phyloP scores from a whole-genome alignment of 2,888 invertebrate species.

The Xanthorhoe designata region DNA sequence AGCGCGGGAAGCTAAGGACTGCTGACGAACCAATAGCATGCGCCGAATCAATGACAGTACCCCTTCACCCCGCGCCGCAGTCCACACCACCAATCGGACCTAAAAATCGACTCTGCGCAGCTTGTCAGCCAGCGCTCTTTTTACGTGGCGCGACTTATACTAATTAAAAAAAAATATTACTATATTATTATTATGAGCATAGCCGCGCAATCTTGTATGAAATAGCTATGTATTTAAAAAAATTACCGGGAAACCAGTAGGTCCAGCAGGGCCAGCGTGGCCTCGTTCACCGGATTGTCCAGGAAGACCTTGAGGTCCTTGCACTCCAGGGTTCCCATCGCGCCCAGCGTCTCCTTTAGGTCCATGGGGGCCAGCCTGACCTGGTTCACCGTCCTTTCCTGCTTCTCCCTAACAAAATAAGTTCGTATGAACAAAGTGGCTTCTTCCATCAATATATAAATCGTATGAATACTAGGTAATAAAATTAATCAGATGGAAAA shows the following conservation, averaged over 20 bases:
- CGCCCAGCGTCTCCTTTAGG: conserved; percentile 92
- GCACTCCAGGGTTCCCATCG: conserved; percentile 90
- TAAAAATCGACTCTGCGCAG: no score
- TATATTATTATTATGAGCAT: no score
- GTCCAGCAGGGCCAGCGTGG: conserved; percentile 84
- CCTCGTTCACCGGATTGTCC: conserved; percentile 92
- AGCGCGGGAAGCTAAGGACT: no score
- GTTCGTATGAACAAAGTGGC: not conserved
- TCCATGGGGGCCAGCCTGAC: conserved; percentile 90
- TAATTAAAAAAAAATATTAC: no score
- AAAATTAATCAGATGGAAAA: not conserved
- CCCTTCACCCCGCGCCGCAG: no score
- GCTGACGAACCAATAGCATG: no score
- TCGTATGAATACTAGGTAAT: not conserved
- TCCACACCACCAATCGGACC: no score
- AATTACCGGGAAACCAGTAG: conserved; percentile 91
- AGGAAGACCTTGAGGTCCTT: conserved; percentile 89
- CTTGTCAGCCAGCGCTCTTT: no score
- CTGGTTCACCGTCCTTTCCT: conserved; percentile 92
- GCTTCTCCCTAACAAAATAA: conserved; percentile 86
- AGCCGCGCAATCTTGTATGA: no score
- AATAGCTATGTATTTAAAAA: not conserved
- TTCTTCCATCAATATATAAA: not conserved
- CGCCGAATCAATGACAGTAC: no score
- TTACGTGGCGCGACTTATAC: no score